phyloP scores from a whole-genome alignment of 2,888 invertebrate genomes.

The Clivina fossor region DNA sequence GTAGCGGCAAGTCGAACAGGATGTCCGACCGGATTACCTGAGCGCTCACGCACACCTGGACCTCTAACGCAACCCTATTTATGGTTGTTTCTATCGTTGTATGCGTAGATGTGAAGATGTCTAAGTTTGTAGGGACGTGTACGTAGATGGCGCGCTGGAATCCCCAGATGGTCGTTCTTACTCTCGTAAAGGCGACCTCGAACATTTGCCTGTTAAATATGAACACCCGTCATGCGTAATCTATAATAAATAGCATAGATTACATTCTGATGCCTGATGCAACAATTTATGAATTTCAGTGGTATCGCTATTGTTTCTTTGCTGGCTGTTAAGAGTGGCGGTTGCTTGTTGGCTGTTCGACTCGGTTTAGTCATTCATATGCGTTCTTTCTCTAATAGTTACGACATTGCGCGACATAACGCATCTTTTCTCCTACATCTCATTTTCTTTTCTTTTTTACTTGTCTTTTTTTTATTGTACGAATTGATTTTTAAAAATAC shows the following conservation, averaged over 20 bases:
- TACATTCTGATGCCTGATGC: constrained; percentile 16
- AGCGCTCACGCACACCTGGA: not conserved
- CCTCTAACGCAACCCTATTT: too few relatives aligned
- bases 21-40: constrained; percentile 18
- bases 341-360: not conserved
- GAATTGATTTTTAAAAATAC: constrained; percentile 12
- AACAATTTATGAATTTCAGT: constrained; percentile 18
- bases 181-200: constrained; percentile 7
- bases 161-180: constrained; percentile 18
- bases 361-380: not conserved
- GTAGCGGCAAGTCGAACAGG: not conserved
- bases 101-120: not conserved
- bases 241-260: constrained; percentile 24
- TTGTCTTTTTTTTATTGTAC: not conserved
- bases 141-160: not conserved
- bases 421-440: constrained; percentile 3
- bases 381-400: not conserved
- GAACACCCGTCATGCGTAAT: constrained; percentile 20
- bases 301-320: too few relatives aligned
- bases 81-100: not conserved
- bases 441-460: constrained; percentile 1
- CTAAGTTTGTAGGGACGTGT: not conserved
- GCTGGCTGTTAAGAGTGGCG: constrained; percentile 1
- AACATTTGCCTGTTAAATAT: constrained; percentile 22
- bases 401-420: too few relatives aligned